Evolutionary conservation across 2,797 vertebrate genomes (phyloP).

Genomic region (Clarias laeviceps): DNA sequence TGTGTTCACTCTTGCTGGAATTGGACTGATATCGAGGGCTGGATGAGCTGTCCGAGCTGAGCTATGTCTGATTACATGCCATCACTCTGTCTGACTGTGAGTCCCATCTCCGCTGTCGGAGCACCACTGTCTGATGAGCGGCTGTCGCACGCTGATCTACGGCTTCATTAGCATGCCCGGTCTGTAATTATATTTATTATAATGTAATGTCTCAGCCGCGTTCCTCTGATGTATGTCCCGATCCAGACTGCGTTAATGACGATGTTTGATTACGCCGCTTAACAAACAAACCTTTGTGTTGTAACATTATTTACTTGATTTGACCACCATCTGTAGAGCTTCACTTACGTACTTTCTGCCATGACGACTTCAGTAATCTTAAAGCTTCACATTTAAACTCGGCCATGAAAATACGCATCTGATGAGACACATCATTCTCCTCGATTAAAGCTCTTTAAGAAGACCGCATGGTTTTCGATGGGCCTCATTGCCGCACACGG

Average conservation of each 20-base stretch:
- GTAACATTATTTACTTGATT: constrained; percentile 26
- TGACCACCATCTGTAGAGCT: not conserved
- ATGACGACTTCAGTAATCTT: constrained; percentile 11
- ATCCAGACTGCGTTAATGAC: constrained; percentile 45
- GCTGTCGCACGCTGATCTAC: constrained; percentile 55
- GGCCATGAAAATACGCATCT: constrained; percentile 10
- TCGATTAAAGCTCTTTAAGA: constrained; percentile 47
- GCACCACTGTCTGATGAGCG: constrained; percentile 59
- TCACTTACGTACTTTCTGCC: not conserved
- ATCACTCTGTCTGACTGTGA: constrained; percentile 23
- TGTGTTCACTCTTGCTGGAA: constrained; percentile 62
- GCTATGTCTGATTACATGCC: constrained; percentile 68
- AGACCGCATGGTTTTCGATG: constrained; percentile 44
- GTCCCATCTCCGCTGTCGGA: constrained; percentile 61
- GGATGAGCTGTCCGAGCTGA: constrained; percentile 36
- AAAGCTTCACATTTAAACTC: constrained; percentile 6
- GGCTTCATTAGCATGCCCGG: constrained; percentile 75
- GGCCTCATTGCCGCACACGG: constrained; percentile 25
- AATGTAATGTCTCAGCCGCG: constrained; percentile 41
- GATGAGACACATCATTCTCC: constrained; percentile 36
- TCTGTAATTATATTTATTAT: constrained; percentile 61
- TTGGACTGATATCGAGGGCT: constrained; percentile 14
- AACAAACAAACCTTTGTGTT: constrained; percentile 32
- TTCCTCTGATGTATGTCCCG: constrained; percentile 44
- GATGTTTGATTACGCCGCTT: constrained; percentile 49